Percentiles rank a stretch among this genome's conserved stretches.
These are phyloP conservation scores for Epinotia nisella DNA, from an alignment of 2,888 invertebrate genomes.

Conservation along the genomic window DNA sequence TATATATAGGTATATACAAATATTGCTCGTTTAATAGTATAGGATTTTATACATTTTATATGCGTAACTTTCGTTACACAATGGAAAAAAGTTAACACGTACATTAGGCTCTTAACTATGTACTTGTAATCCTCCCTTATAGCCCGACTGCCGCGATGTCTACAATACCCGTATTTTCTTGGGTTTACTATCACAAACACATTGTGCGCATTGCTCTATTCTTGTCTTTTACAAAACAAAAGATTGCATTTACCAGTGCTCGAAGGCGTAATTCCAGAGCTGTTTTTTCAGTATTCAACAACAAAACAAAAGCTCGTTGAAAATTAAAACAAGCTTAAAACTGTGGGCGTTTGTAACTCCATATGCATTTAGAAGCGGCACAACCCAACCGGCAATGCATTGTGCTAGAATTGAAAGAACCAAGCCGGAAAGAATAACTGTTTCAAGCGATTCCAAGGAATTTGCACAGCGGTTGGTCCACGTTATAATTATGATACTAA, in stretches of 20 bases:
- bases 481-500: not conserved
- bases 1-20: too few species aligned
- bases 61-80: too few species aligned
- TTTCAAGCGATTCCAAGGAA: constrained; percentile 42
- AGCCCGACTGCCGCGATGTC: not conserved
- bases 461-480: constrained; percentile 39
- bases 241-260: constrained; percentile 28
- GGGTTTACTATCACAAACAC: constrained; percentile 11
- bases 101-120: too few species aligned
- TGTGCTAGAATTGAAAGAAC: constrained; percentile 45
- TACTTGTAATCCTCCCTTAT: too few species aligned
- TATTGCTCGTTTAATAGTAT: too few species aligned
- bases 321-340: constrained; percentile 46
- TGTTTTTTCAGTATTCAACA: constrained; percentile 29
- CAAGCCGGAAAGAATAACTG: constrained; percentile 48
- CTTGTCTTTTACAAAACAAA: constrained; percentile 35
- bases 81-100: too few species aligned
- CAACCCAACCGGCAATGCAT: constrained; percentile 44
- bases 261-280: constrained; percentile 36
- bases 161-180: constrained; percentile 11
- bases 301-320: constrained; percentile 44
- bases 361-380: constrained; percentile 45
- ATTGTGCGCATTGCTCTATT: constrained; percentile 20
- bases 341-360: constrained; percentile 44
- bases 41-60: too few species aligned